phyloP scores from a whole-genome alignment of 35 echinoderm and acorn worm species.

The Strongylocentrotus purpuratus region DNA sequence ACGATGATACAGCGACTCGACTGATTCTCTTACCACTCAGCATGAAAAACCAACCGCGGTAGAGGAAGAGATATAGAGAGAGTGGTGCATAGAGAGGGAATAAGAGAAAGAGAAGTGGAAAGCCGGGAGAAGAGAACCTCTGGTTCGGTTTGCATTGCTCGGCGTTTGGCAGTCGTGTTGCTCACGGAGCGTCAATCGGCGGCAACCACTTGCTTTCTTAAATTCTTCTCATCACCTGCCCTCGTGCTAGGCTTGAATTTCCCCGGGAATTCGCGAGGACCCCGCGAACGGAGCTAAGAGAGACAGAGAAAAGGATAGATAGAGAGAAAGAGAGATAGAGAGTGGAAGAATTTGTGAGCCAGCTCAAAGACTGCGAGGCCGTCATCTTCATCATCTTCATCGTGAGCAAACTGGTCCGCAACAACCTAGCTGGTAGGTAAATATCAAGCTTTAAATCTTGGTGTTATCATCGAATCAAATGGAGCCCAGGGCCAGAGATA shows the following conservation, averaged over 20 bases:
- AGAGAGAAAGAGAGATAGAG: neutral
- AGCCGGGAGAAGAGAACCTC: neutral
- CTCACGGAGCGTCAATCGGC: neutral
- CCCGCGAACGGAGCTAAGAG: neutral
- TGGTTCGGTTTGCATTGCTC: neutral
- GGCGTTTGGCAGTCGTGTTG: neutral
- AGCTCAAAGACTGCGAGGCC: neutral
- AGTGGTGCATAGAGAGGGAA: neutral
- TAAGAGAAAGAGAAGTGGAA: neutral
- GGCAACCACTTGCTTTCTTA: conserved; percentile 2
- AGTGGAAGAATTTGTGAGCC: neutral
- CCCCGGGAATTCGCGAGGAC: conserved; percentile 13
- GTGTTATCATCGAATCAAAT: neutral
- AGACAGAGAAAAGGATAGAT: neutral
- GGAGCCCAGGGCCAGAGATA: neutral
- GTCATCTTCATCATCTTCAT: neutral
- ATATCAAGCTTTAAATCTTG: neutral
- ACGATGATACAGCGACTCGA: neutral
- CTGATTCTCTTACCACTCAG: neutral
- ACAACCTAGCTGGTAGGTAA: neutral
- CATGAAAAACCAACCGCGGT: neutral
- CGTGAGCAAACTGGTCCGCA: neutral
- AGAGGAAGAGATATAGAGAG: neutral
- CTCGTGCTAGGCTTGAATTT: neutral
- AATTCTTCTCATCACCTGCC: conserved; percentile 7